Evolutionary conservation across 2,797 vertebrate genomes (phyloP).

Genomic region (Xenopus petersii): DNA sequence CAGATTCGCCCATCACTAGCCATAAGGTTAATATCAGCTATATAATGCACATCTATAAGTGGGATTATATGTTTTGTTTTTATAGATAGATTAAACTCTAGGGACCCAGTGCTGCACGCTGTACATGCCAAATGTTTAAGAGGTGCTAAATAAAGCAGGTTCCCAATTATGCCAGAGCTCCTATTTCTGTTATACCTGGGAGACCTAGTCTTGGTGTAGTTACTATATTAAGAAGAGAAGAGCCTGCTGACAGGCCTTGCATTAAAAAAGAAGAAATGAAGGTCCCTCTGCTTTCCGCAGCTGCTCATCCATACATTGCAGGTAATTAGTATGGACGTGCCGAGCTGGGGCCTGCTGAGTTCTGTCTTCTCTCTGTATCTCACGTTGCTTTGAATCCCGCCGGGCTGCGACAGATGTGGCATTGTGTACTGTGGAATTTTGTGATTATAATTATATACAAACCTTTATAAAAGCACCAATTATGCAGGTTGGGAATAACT

Average conservation of each 20-base stretch:
- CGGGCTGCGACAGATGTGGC: constrained; percentile 15
- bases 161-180: too few species aligned
- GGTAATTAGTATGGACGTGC: constrained; percentile 30
- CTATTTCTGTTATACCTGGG: too few species aligned
- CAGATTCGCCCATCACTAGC: too few species aligned
- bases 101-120: too few species aligned
- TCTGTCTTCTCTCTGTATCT: constrained; percentile 10
- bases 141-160: too few species aligned
- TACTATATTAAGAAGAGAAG: not conserved
- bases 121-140: too few species aligned
- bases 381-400: constrained; percentile 11
- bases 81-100: too few species aligned
- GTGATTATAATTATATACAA: constrained; percentile 12
- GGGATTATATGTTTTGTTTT: too few species aligned
- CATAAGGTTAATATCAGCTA: too few species aligned
- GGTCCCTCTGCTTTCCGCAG: constrained; percentile 9
- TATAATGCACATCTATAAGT: too few species aligned
- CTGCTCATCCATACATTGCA: constrained; percentile 31
- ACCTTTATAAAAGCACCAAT: constrained; percentile 25
- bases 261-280: constrained; percentile 18
- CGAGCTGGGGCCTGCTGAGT: not conserved
- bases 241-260: constrained; percentile 2
- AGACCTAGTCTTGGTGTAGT: not conserved
- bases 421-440: not conserved
- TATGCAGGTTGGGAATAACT: not conserved